Evolutionary conservation across 2,888 invertebrate species (phyloP).

Genomic region (Xylota segnis): DNA sequence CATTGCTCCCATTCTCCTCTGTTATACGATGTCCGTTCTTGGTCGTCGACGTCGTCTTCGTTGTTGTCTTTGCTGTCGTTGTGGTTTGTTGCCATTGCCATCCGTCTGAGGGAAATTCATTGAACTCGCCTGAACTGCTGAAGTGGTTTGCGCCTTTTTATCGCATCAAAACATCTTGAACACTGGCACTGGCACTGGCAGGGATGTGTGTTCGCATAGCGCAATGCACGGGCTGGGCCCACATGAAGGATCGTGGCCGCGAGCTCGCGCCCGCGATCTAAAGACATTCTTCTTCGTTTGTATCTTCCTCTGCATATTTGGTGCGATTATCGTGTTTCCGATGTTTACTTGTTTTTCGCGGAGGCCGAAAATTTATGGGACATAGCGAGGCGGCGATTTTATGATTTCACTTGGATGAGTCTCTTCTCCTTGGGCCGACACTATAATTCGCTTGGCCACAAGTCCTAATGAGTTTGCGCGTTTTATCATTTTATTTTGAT

Average conservation of each 20-base stretch:
- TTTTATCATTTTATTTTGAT: conserved; percentile 17
- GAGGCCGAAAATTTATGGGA: conserved; percentile 71
- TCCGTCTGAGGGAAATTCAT: conserved; percentile 71
- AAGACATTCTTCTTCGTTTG: conserved; percentile 48
- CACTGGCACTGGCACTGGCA: conserved; percentile 3
- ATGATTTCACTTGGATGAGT: conserved; percentile 65
- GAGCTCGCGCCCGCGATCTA: conserved; percentile 28
- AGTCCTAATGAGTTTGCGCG: conserved; percentile 72
- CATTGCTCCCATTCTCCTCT: conserved; percentile 66
- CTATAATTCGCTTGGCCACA: conserved; percentile 62
- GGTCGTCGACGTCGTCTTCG: conserved; percentile 5
- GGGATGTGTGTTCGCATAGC: conserved; percentile 17
- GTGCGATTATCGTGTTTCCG: conserved; percentile 74
- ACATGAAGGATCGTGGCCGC: conserved; percentile 43
- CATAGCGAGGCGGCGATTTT: conserved; percentile 73
- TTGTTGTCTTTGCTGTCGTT: conserved; percentile 19
- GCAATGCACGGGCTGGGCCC: not conserved
- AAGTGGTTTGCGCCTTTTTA: conserved; percentile 46
- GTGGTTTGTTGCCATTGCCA: conserved; percentile 63
- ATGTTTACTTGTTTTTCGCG: conserved; percentile 62
- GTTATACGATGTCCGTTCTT: conserved; percentile 17
- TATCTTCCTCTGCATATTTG: conserved; percentile 55
- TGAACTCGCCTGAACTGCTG: conserved; percentile 56
- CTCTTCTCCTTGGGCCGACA: conserved; percentile 28
- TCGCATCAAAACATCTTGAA: conserved; percentile 70